Percentiles rank a stretch among this genome's conserved stretches.
phyloP scores from a whole-genome alignment of 1,140 invertebrate species.

The Portunus trituberculatus region DNA sequence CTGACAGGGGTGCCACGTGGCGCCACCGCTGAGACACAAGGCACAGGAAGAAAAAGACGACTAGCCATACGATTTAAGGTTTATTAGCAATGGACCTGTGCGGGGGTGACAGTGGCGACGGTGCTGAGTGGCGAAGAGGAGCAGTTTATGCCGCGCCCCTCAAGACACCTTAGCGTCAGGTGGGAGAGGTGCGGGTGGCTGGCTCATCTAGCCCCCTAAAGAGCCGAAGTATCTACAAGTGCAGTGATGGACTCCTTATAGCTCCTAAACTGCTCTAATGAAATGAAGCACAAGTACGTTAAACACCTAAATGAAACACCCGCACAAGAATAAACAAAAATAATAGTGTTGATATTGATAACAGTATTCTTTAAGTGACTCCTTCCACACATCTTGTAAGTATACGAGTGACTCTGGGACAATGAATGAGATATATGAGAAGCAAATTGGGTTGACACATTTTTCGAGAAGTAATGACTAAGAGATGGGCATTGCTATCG shows the following conservation, averaged over 20 bases:
- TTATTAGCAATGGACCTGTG: background rate
- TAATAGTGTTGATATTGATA: background rate
- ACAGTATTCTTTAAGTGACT: background rate
- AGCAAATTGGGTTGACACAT: too few species aligned
- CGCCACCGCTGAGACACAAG: too few species aligned
- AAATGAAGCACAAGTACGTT: background rate
- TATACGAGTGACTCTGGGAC: too few species aligned
- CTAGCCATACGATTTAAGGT: background rate
- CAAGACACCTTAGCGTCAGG: background rate
- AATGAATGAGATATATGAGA: too few species aligned
- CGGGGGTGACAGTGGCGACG: background rate
- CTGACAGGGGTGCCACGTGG: too few species aligned
- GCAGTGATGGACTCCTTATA: background rate
- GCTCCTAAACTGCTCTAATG: background rate
- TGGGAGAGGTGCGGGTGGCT: background rate
- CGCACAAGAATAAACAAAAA: background rate
- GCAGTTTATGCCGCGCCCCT: background rate
- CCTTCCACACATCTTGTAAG: too few species aligned
- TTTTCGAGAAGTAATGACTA: too few species aligned
- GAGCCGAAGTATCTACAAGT: background rate
- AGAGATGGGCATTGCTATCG: too few species aligned
- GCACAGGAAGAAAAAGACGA: too few species aligned
- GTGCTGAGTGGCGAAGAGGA: background rate
- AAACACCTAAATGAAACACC: too few species aligned
- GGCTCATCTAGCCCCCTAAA: background rate